A percentile compares a stretch with the other conserved stretches of the same genome.
Evolutionary conservation across 2,113 vertebrate genomes (phyloP).

Genomic region (Zapornia atra): DNA sequence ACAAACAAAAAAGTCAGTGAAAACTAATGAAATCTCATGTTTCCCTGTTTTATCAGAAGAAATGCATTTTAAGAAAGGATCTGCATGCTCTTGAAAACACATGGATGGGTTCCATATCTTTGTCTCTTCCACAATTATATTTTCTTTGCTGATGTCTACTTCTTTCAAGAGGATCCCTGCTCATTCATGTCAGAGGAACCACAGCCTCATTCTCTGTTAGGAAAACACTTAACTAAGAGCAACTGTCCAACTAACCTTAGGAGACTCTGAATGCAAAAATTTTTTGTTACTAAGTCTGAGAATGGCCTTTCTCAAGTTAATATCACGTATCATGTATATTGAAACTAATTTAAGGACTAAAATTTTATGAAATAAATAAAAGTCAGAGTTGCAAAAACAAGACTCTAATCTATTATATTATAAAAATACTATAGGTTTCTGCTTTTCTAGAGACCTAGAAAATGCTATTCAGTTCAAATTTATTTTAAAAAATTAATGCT

Average conservation of each 20-base stretch:
- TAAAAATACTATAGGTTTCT: not conserved
- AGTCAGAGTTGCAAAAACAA: not conserved
- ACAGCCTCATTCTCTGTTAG: not conserved
- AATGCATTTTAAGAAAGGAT: not conserved
- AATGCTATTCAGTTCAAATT: not conserved
- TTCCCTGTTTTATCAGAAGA: not conserved
- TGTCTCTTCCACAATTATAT: not conserved
- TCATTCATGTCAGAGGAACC: not conserved
- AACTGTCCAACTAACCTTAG: not conserved
- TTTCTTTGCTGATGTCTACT: not conserved
- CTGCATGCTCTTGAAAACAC: not conserved
- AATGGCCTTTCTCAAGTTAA: not conserved
- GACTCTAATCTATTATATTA: not conserved
- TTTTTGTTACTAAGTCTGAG: not conserved
- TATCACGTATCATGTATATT: accelerated
- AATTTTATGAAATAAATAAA: not conserved
- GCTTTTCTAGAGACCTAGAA: not conserved
- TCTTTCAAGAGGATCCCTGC: not conserved
- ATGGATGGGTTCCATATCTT: not conserved
- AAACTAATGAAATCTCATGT: not conserved
- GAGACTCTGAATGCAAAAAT: not conserved
- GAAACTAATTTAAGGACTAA: not conserved
- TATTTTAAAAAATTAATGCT: not conserved
- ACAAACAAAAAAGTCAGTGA: not conserved
- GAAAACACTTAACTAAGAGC: not conserved